Evolutionary conservation across 1,140 invertebrate species (phyloP).

Genomic region (Liolophura sinensis): DNA sequence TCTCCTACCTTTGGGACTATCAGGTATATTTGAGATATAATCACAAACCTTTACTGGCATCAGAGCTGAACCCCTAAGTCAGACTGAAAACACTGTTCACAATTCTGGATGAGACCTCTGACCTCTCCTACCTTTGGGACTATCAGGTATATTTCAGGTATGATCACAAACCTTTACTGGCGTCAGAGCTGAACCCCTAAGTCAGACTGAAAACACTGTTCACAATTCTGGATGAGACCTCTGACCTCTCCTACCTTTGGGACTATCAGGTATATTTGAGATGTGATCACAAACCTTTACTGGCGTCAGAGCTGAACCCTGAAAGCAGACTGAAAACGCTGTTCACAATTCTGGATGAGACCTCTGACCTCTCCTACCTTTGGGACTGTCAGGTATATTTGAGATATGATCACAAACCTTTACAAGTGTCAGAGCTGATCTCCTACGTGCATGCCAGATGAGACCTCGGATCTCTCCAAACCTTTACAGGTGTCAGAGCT

Average conservation of each 20-base stretch:
- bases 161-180: constrained; percentile 35
- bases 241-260: constrained; percentile 40
- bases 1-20: constrained; percentile 40
- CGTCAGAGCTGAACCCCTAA: constrained; percentile 57
- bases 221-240: constrained; percentile 20
- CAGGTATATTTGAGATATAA: constrained; percentile 28
- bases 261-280: constrained; percentile 50
- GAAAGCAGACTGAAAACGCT: constrained; percentile 51
- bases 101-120: constrained; percentile 25
- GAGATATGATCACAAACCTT: too few species aligned
- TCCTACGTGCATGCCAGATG: too few species aligned
- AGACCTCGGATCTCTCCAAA: too few species aligned
- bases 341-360: constrained; percentile 24
- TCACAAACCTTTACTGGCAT: constrained; percentile 10
- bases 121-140: constrained; percentile 38
- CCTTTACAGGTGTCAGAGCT: too few species aligned
- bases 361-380: constrained; percentile 39
- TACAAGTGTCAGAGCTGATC: too few species aligned
- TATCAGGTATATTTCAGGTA: constrained; percentile 52
- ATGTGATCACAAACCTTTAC: constrained; percentile 38
- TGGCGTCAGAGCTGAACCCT: constrained; percentile 54
- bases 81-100: constrained; percentile 37
- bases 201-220: constrained; percentile 46
- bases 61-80: constrained; percentile 58
- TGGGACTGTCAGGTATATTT: constrained; percentile 40